Base-by-base conservation (phyloP, 2,888 invertebrate species). In the Sicus ferrugineus region DNA sequence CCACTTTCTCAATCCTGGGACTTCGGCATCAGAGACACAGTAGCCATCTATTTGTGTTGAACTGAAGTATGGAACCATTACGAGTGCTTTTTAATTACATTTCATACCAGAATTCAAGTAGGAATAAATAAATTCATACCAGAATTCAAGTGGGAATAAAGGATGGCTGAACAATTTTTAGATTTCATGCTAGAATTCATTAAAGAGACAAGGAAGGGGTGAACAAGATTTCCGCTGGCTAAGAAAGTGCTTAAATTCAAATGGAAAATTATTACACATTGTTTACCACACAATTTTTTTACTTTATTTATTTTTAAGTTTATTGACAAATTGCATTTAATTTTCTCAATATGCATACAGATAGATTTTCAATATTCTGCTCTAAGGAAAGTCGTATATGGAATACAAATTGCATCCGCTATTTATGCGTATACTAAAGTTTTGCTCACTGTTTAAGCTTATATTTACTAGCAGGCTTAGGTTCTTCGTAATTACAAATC, bases 261-360 rank as follows among this genome's bases (percentile, higher is more conserved):
- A 9, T 9, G 11, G 38, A 38, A 38, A 9, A 38, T 38, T 38
- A 38, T 38, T 38, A 59, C 19, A 59, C n/a, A 2, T 14, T 30
- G 50, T 64, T 64, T 52, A 52, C 52, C 64, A 64, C 50, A 64
- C 9, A 54, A n/a, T 31, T 67, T 67, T 56, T 26, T 21, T 54
- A 31, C n/a, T 67, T 67, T 67, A 67, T 67, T 66, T 66, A 66
- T 54, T 66, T 66, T n/a, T 54, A 67, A 46, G 58, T 59, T 67
- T 48, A 46, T 59, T 67, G 59, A 26, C 59, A 58, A 67, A 58
- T 58, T 59, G 28, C 48, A 67, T 67, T 59, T 48, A 23, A 31
- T 21, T 54, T 31, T 54, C 38, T 50, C 30, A 21, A 64, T 67
- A 59, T 28, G 59, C 38, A 66, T 67, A 58, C 16, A 58, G 59